Base-by-base conservation (phyloP, 2,888 invertebrate genomes). In the Osmoderma eremita region DNA sequence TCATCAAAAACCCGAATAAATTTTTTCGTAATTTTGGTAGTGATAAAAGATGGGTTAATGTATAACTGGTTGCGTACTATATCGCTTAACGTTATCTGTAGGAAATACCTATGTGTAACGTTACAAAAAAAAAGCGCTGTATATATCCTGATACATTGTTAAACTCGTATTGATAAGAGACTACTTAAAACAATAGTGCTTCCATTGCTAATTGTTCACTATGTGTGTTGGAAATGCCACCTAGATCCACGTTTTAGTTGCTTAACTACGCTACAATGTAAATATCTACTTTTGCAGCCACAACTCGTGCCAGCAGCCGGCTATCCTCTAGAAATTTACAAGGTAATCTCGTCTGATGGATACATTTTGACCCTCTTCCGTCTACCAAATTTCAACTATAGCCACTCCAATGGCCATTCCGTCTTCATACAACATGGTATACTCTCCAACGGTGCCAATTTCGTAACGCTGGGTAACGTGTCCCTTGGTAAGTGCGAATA, bases 331-430 rank as follows among this genome's bases (percentile, higher is more conserved):
- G 79, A 81, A 68, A 82, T 78, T 10, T 83, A 84, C 73, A 79
- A 82, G 63, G 76, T 84, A 56, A 80, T 79, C 77, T 84, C 85
- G 1, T 76, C 78, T 68, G 85, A 85, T 78, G 83, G 81, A 2
- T 84, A 84, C 74, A 80, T 84, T 30, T 72, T 85, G 53, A 82
- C 82, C 4, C 72, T 83, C 56, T 84, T 83, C 71, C 75, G 84
- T 67, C 81, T 85, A 51, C 78, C 82, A 10, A 76, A 75, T 56
- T 67, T 74, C 30, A 72, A 73, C 50, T 42, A 63, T 20, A 70
- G 67, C 6, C 75, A 76, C 71, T 74, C 76, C 0, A 76, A 70
- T 56, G 73, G 75, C 22, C 71, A 77, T 63, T 80, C 81, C 1
- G 74, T 81, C 6, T 80, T 79, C 72, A 65, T 81, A 24, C 80